Evolutionary conservation across 1,140 invertebrate species (phyloP).

Genomic region (Drosophila seguyi): DNA sequence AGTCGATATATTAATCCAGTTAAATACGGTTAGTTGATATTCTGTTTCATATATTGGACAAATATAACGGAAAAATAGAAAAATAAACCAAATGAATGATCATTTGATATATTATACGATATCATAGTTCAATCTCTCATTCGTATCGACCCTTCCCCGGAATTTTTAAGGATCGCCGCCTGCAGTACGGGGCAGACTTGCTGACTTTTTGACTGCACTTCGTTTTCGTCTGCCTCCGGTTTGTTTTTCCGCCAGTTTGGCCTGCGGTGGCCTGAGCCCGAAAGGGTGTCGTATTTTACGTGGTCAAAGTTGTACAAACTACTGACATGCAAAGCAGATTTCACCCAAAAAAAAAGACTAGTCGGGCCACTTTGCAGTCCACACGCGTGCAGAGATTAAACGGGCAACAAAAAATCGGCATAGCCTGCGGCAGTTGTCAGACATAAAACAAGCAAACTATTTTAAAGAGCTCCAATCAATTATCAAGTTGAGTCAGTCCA

Average conservation of each 20-base stretch:
- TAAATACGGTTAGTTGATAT: not conserved
- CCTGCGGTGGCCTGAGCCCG: slow-evolving; percentile 45
- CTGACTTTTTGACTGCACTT: slow-evolving; percentile 18
- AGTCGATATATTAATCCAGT: not conserved
- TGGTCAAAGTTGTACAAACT: slow-evolving; percentile 67
- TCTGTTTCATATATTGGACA: not conserved
- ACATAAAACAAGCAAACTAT: slow-evolving; percentile 32
- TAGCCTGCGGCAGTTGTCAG: slow-evolving; percentile 33
- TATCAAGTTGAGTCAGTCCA: slow-evolving; percentile 43
- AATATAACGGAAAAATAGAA: not conserved
- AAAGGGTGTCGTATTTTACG: slow-evolving; percentile 65
- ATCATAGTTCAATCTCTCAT: not conserved
- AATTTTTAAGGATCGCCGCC: slow-evolving; percentile 1
- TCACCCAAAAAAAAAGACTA: slow-evolving; percentile 4
- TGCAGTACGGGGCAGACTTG: slow-evolving; percentile 4
- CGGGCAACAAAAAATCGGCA: slow-evolving; percentile 33
- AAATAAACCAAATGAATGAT: not conserved
- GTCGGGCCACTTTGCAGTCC: slow-evolving; percentile 36
- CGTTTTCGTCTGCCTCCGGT: slow-evolving; percentile 11
- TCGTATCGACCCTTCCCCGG: not conserved
- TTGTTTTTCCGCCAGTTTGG: slow-evolving; percentile 25
- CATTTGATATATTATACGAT: not conserved
- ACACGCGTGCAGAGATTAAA: slow-evolving; percentile 59
- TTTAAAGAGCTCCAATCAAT: slow-evolving; percentile 71
- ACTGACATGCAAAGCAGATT: slow-evolving; percentile 63